Evolutionary conservation across 1,140 invertebrate genomes (phyloP).

Genomic region (Drosophila nigromelanica): DNA sequence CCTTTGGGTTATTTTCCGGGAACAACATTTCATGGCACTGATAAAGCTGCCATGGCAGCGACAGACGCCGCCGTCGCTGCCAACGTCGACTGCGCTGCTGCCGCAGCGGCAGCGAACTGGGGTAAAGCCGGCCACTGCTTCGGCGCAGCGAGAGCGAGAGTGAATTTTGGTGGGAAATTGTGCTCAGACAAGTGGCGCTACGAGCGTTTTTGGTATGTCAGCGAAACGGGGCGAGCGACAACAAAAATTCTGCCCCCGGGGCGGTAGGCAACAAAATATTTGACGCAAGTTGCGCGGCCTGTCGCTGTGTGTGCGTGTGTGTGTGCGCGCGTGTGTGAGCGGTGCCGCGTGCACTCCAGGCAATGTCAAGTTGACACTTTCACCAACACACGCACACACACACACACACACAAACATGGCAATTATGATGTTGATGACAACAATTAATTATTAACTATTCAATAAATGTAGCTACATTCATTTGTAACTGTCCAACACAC

Average conservation of each 20-base stretch:
- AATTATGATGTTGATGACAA: constrained; percentile 29
- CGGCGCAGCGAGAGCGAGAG: constrained; percentile 39
- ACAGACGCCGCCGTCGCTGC: constrained; percentile 22
- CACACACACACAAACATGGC: constrained; percentile 29
- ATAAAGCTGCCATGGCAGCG: constrained; percentile 83
- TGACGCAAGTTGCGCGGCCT: constrained; percentile 70
- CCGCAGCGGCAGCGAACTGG: constrained; percentile 39
- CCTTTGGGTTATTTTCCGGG: constrained; percentile 82
- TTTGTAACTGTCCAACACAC: neutral
- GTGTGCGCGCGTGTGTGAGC: constrained; percentile 48
- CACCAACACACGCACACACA: constrained; percentile 60
- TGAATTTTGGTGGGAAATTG: constrained; percentile 39
- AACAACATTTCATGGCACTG: constrained; percentile 83
- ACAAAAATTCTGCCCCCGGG: constrained; percentile 60
- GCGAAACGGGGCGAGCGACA: constrained; percentile 38
- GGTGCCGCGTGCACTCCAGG: constrained; percentile 77
- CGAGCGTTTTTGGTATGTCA: constrained; percentile 57
- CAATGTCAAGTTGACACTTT: constrained; percentile 82
- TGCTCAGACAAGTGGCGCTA: constrained; percentile 41
- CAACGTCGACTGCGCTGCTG: constrained; percentile 23
- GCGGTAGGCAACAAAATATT: constrained; percentile 72
- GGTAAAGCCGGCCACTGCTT: constrained; percentile 48
- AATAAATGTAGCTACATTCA: neutral
- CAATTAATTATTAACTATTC: constrained; percentile 18
- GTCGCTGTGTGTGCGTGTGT: constrained; percentile 20